These are phyloP conservation scores for Boleophthalmus pectinirostris DNA, from an alignment of 2,113 vertebrate genomes.

Conservation along the genomic window DNA sequence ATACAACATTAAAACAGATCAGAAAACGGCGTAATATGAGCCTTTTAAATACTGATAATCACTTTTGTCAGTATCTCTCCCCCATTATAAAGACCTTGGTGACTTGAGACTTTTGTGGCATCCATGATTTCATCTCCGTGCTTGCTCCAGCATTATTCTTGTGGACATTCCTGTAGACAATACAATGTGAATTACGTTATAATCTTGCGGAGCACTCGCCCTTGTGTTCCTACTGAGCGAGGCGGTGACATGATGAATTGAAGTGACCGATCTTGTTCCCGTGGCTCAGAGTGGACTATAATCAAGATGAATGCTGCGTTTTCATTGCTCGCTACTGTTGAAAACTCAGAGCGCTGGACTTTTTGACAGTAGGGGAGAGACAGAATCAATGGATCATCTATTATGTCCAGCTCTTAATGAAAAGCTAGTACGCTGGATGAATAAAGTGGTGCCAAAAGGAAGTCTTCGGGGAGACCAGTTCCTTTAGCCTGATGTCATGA, in stretches of 20 bases:
- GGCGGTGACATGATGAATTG: constrained; percentile 53
- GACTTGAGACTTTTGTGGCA: not conserved
- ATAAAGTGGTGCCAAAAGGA: constrained; percentile 58
- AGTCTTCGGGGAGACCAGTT: constrained; percentile 52
- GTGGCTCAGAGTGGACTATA: constrained; percentile 56
- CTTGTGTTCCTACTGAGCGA: constrained; percentile 3
- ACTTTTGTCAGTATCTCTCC: too few relatives aligned
- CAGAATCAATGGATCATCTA: constrained; percentile 66
- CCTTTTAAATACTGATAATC: too few relatives aligned
- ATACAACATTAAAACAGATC: too few relatives aligned
- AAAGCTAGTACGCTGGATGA: constrained; percentile 51
- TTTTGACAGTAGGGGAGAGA: constrained; percentile 33
- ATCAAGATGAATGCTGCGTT: constrained; percentile 65
- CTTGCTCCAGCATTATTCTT: not conserved
- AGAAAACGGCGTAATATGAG: too few relatives aligned
- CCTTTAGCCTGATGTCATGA: constrained; percentile 64
- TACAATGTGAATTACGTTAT: not conserved
- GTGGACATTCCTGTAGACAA: not conserved
- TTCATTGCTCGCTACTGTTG: constrained; percentile 45
- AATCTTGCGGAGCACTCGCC: not conserved
- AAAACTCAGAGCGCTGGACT: constrained; percentile 27
- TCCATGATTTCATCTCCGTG: not conserved
- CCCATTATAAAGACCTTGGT: not conserved
- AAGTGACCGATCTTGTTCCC: constrained; percentile 42
- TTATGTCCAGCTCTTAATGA: constrained; percentile 68